Conservation (phyloP, 2,113 vertebrate species). For the Hassar affinis region DNA sequence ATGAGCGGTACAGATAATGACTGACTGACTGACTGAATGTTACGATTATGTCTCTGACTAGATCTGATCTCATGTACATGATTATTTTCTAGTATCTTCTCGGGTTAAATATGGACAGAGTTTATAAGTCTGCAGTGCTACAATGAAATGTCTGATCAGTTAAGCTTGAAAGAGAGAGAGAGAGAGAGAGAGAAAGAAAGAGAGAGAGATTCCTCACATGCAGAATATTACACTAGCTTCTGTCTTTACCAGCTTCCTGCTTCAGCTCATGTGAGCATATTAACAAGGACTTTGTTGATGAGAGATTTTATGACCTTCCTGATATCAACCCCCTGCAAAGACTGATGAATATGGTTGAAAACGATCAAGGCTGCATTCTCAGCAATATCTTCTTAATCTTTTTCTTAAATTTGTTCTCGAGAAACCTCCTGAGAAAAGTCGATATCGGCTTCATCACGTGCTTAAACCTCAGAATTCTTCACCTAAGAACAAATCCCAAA, state of each 20-base stretch:
- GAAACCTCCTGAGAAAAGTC: too few species aligned
- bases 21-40: too few species aligned
- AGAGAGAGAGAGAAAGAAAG: neutral
- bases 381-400: too few species aligned
- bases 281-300: conserved; percentile 63
- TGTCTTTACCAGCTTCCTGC: conserved; percentile 9
- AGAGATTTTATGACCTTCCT: conserved; percentile 68
- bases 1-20: too few species aligned
- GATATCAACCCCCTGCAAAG: conserved; percentile 68
- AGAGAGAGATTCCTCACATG: conserved; percentile 3
- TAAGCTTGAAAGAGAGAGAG: neutral
- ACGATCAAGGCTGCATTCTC: conserved; percentile 50
- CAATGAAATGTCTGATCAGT: conserved; percentile 3
- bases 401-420: too few species aligned
- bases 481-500: too few species aligned
- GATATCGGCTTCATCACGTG: too few species aligned
- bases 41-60: neutral
- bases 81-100: neutral
- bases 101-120: neutral
- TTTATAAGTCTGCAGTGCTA: neutral
- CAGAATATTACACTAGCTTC: neutral
- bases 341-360: conserved; percentile 66
- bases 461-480: too few species aligned
- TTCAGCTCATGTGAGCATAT: conserved; percentile 44
- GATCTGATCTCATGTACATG: conserved; percentile 12